Evolutionary conservation across 2,888 invertebrate genomes (phyloP).

Genomic region (Ecliptopera silaceata): DNA sequence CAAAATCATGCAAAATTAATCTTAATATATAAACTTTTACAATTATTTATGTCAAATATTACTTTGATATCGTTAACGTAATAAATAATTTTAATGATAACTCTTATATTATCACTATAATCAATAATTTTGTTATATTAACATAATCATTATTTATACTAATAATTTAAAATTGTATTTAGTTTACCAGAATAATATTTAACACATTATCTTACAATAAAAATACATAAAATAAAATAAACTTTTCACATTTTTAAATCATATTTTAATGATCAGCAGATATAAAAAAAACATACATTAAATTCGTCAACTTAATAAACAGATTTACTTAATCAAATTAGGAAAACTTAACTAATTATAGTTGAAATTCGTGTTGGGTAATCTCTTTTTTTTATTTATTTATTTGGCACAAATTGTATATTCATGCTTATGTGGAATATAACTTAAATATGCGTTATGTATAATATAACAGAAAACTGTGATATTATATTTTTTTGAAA

Average conservation of each 20-base stretch:
- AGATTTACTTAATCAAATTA: conserved; percentile 20
- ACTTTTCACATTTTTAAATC: conserved; percentile 32
- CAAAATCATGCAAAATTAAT: conserved; percentile 38
- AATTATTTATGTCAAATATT: conserved; percentile 2
- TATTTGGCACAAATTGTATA: conserved; percentile 23
- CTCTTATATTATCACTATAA: conserved; percentile 1
- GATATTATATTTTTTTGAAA: too few species aligned
- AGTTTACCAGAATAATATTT: conserved; percentile 13
- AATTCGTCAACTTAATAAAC: conserved; percentile 27
- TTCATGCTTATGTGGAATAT: background rate
- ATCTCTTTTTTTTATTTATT: conserved; percentile 44
- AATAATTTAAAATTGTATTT: background rate
- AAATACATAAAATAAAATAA: conserved; percentile 33
- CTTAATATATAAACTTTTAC: conserved; percentile 8
- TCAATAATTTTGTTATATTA: background rate
- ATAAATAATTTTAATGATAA: background rate
- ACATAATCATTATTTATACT: background rate
- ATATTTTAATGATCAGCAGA: conserved; percentile 35
- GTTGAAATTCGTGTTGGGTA: conserved; percentile 49
- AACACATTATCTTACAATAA: background rate
- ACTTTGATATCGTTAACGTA: conserved; percentile 10
- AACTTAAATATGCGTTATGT: too few species aligned
- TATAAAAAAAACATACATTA: conserved; percentile 32
- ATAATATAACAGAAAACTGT: too few species aligned
- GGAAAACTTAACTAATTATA: conserved; percentile 29